These are phyloP conservation scores for Drosophila equinoxialis DNA, from an alignment of 1,140 invertebrate species.

Conservation along the genomic window DNA sequence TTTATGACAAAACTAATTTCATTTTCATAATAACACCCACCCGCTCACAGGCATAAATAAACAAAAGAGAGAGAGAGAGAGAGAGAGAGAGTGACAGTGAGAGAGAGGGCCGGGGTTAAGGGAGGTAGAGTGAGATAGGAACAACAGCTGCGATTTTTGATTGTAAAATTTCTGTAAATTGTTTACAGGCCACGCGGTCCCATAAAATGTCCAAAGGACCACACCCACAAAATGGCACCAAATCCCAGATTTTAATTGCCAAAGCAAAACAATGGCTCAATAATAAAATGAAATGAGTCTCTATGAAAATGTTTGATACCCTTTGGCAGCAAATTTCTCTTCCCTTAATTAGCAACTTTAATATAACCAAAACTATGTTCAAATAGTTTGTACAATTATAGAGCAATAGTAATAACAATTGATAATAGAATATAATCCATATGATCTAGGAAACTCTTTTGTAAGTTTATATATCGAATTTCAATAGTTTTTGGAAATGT, in stretches of 20 bases:
- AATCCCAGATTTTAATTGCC: slow-evolving; percentile 54
- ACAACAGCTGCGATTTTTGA: slow-evolving; percentile 38
- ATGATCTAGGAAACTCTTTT: too few relatives aligned
- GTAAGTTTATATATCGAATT: too few relatives aligned
- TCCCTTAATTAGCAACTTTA: too few relatives aligned
- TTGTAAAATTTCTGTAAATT: slow-evolving; percentile 51
- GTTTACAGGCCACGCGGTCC: slow-evolving; percentile 53
- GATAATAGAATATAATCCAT: too few relatives aligned
- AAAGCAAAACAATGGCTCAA: slow-evolving; percentile 28
- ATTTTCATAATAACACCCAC: slow-evolving; percentile 64
- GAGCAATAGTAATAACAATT: too few relatives aligned
- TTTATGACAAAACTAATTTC: slow-evolving; percentile 77
- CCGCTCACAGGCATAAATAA: slow-evolving; percentile 17
- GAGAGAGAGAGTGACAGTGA: not conserved
- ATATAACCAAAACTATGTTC: too few relatives aligned
- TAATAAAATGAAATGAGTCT: not conserved
- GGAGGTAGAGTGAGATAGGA: not conserved
- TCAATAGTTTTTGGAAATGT: too few relatives aligned
- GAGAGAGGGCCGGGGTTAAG: not conserved
- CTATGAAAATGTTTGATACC: not conserved
- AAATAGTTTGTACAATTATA: too few relatives aligned
- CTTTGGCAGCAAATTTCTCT: not conserved
- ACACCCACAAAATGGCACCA: slow-evolving; percentile 3
- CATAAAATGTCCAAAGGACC: slow-evolving; percentile 40
- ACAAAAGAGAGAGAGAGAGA: not conserved